Percentiles rank a stretch among this genome's conserved stretches.
Evolutionary conservation across 2,888 invertebrate species (phyloP).

Genomic region (Apantesis nais): DNA sequence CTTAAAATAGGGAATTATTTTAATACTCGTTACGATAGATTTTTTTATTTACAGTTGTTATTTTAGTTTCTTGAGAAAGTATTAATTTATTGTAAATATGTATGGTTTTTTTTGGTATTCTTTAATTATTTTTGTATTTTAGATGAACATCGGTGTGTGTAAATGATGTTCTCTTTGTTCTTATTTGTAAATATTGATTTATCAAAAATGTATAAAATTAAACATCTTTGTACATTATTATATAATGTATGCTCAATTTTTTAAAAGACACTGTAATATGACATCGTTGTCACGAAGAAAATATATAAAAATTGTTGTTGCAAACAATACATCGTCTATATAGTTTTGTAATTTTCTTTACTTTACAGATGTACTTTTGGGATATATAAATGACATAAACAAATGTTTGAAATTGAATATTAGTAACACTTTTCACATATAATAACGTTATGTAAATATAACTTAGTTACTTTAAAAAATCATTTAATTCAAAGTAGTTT

Average conservation of each 20-base stretch:
- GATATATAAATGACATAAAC: not conserved
- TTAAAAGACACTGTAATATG: slow-evolving; percentile 18
- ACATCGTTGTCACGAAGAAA: not conserved
- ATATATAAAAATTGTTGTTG: not conserved
- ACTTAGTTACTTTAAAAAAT: not conserved
- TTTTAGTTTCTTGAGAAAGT: slow-evolving; percentile 43
- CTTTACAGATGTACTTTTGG: not conserved
- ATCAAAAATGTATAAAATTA: slow-evolving; percentile 12
- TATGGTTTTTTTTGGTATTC: slow-evolving; percentile 32
- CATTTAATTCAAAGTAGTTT: not conserved
- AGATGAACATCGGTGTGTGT: slow-evolving; percentile 21
- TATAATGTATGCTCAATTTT: slow-evolving; percentile 42
- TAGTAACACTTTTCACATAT: not conserved
- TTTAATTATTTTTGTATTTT: slow-evolving; percentile 35
- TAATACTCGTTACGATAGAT: slow-evolving; percentile 49
- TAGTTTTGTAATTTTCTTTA: not conserved
- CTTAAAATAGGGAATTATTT: slow-evolving; percentile 33
- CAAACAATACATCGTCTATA: not conserved
- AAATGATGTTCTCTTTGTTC: slow-evolving; percentile 26
- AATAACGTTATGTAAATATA: not conserved
- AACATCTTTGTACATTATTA: slow-evolving; percentile 21
- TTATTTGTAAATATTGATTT: slow-evolving; percentile 18
- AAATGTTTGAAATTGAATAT: not conserved
- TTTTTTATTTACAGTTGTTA: slow-evolving; percentile 52
- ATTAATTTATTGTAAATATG: slow-evolving; percentile 55